Evolutionary conservation across 1,140 invertebrate genomes (phyloP), one percentile per base, ranked within the genome.

Genomic region (Tetragonula clypearis): DNA sequence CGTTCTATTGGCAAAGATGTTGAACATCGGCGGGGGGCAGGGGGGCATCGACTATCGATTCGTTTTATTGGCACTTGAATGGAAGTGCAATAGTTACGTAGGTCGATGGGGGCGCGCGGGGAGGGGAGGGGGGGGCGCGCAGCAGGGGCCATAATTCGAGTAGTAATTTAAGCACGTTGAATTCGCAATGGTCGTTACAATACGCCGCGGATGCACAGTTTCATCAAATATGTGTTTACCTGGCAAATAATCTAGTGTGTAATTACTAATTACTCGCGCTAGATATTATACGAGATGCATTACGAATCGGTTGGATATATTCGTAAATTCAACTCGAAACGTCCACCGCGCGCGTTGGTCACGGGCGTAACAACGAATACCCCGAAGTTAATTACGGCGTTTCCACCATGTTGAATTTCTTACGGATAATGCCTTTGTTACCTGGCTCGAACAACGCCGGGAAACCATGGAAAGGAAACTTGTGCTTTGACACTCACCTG

Each of bases 181-280:
- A 88, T 88, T 85, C 75, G 58, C 55, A 79, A 81, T 75, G 80
- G 69, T 60, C 83, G 68, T 89, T 88, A 86, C 87, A 86, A 89
- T 85, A 82, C 26, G 71, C 66, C 75, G n/a, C 69, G 71, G 79
- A 80, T 58, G 75, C 69, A 35, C 35, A 65, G 76, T 78, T 82
- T 88, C 76, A 83, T 88, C 84, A 89, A 89, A 83, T 88, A 89
- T 89, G 85, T 83, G 76, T 86, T 86, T 75, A 87, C 49, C 75
- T 30, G 30, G 79, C 65, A 68, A 88, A 88, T 88, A 82, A 83
- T 80, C 84, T 79, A 83, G 87, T 77, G 78, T 86, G 75, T 86
- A 86, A 88, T 88, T 82, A 82, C 78, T 86, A 88, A 89, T 89
- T 89, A 85, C 58, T 56, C 68, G 68, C 73, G 30, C 60, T 30